phyloP scores from a whole-genome alignment of 2,113 vertebrate species.

The Puma concolor region DNA sequence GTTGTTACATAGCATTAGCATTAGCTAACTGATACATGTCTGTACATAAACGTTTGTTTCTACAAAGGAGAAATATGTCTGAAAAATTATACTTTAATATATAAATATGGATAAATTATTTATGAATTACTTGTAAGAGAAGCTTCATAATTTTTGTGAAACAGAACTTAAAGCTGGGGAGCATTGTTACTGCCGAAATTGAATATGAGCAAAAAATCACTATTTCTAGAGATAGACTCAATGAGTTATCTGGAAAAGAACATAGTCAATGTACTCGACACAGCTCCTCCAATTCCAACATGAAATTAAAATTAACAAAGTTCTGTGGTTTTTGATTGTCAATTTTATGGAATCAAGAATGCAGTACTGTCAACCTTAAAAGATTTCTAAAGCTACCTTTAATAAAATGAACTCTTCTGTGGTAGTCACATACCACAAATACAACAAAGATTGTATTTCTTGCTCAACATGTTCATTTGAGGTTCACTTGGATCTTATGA shows the following conservation, averaged over 20 bases:
- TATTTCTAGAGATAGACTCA: not conserved
- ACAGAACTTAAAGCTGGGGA: not conserved
- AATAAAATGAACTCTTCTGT: constrained; percentile 76
- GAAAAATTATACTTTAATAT: not conserved
- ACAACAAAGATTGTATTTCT: constrained; percentile 75
- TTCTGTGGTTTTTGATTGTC: constrained; percentile 39
- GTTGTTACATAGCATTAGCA: not conserved
- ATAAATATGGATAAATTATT: not conserved
- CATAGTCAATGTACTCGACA: not conserved
- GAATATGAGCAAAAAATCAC: not conserved
- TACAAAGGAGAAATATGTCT: not conserved
- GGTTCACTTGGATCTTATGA: constrained; percentile 59
- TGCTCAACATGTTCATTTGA: constrained; percentile 36
- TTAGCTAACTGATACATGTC: not conserved
- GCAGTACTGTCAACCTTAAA: constrained; percentile 25
- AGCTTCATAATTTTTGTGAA: not conserved
- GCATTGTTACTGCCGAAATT: not conserved
- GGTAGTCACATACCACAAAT: constrained; percentile 48
- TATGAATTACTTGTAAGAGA: not conserved
- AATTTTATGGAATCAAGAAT: constrained; percentile 63
- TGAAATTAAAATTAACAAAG: constrained; percentile 10
- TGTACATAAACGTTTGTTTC: not conserved
- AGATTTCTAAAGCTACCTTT: constrained; percentile 75
- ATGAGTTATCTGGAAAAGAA: not conserved
- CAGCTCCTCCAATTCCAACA: not conserved